Evolutionary conservation across 2,797 vertebrate species (phyloP).

Genomic region (Ptychobarbus kaznakovi): DNA sequence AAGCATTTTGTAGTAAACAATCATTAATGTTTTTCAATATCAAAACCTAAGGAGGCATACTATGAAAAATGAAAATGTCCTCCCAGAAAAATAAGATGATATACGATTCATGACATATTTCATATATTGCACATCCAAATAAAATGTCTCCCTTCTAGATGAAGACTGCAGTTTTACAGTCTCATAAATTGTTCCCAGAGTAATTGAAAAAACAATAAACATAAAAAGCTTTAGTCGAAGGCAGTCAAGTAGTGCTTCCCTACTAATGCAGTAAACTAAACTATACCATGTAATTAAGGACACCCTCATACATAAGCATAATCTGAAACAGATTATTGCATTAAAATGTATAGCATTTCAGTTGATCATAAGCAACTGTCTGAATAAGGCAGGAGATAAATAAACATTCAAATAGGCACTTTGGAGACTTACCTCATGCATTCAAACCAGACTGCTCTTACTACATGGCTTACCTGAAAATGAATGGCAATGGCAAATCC

Average conservation of each 20-base stretch:
- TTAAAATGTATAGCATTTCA: slow-evolving; percentile 8
- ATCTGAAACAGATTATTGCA: not conserved
- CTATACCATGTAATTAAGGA: not conserved
- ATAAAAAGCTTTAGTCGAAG: slow-evolving; percentile 1
- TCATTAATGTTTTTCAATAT: not conserved
- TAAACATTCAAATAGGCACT: slow-evolving; percentile 7
- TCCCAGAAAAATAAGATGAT: slow-evolving; percentile 9
- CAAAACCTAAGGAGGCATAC: not conserved
- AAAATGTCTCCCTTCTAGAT: slow-evolving; percentile 40
- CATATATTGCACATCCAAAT: slow-evolving; percentile 41
- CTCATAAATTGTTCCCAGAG: slow-evolving; percentile 9
- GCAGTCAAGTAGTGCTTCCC: slow-evolving; percentile 2
- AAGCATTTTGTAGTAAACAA: not conserved
- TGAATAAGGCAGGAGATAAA: slow-evolving; percentile 6
- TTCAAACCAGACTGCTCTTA: not conserved
- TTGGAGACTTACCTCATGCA: not conserved
- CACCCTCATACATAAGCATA: slow-evolving; percentile 17
- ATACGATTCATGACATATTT: slow-evolving; percentile 7
- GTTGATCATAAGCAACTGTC: not conserved
- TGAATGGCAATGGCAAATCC: not conserved
- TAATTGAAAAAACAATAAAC: slow-evolving; percentile 20
- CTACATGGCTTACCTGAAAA: not conserved
- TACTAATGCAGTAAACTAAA: not conserved
- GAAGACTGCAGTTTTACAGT: slow-evolving; percentile 1
- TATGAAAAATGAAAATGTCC: not conserved